Percentiles rank a stretch among this genome's conserved stretches.
Conservation (phyloP, 2,113 vertebrate species). For the Psettodes erumei region DNA sequence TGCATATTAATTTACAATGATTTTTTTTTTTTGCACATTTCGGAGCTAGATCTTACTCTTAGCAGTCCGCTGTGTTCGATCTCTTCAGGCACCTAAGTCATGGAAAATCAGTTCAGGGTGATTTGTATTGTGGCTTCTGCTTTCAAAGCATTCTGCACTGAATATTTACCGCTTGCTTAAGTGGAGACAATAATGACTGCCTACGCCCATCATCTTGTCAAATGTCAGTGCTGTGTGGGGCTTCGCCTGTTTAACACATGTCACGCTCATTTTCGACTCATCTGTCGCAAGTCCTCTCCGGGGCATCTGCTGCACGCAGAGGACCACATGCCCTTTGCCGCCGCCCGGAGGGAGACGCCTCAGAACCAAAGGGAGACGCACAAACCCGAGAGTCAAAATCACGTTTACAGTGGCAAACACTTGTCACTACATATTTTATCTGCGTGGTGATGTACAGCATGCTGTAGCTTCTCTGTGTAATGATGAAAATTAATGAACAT, state of each 20-base stretch:
- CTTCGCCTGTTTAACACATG: constrained; percentile 78
- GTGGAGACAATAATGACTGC: constrained; percentile 69
- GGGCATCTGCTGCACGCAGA: constrained; percentile 62
- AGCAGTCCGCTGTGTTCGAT: not conserved
- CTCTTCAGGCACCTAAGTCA: constrained; percentile 28
- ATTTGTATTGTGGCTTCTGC: constrained; percentile 61
- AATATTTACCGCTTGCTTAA: constrained; percentile 72
- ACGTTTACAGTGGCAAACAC: constrained; percentile 46
- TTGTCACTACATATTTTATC: constrained; percentile 47
- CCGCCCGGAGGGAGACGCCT: constrained; percentile 51
- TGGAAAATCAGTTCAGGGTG: constrained; percentile 47
- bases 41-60: not conserved
- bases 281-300: constrained; percentile 64
- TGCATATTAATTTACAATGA: not conserved
- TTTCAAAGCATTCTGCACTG: constrained; percentile 57
- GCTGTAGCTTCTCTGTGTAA: constrained; percentile 27
- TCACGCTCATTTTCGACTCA: constrained; percentile 78
- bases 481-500: constrained; percentile 31
- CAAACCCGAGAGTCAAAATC: constrained; percentile 45
- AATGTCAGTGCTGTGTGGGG: constrained; percentile 64
- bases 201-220: constrained; percentile 76
- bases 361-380: constrained; percentile 5
- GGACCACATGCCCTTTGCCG: constrained; percentile 66
- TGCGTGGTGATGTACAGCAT: constrained; percentile 36
- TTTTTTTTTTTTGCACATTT: not conserved